These are phyloP conservation scores for Argyrosomus regius DNA, from an alignment of 2,797 vertebrate genomes.

Conservation along the genomic window DNA sequence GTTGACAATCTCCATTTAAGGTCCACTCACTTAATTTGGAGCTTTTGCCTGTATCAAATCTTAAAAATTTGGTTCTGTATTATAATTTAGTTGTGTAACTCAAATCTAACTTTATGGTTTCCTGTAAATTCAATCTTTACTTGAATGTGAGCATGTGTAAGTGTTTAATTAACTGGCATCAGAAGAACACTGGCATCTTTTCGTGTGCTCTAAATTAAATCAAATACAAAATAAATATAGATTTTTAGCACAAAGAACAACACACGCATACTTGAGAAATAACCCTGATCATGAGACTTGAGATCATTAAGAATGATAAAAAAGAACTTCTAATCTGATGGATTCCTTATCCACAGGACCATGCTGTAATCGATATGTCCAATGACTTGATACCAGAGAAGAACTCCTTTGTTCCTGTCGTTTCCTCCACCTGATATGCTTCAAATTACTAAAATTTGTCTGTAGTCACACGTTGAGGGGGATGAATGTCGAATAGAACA, in stretches of 20 bases:
- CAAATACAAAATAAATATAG: not conserved
- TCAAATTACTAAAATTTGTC: not conserved
- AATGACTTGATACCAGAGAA: conserved; percentile 10
- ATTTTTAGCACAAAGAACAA: conserved; percentile 26
- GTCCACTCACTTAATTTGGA: not conserved
- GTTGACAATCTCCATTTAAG: not conserved
- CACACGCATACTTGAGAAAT: conserved; percentile 1
- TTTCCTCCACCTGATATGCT: not conserved
- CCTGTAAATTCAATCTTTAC: not conserved
- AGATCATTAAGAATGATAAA: conserved; percentile 23
- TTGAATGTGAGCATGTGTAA: not conserved
- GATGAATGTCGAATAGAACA: conserved; percentile 29
- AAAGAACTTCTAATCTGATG: conserved; percentile 19
- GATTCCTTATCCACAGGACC: conserved; percentile 8
- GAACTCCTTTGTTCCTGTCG: conserved; percentile 4
- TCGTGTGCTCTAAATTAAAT: not conserved
- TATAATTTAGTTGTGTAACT: not conserved
- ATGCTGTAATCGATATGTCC: conserved; percentile 1
- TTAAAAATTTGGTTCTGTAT: not conserved
- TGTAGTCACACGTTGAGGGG: conserved; percentile 27
- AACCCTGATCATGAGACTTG: not conserved
- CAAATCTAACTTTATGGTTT: not conserved
- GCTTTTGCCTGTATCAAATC: not conserved
- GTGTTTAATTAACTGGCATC: not conserved
- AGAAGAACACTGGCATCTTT: not conserved